phyloP scores from a whole-genome alignment of 2,888 invertebrate species.

The Tipula helvola region DNA sequence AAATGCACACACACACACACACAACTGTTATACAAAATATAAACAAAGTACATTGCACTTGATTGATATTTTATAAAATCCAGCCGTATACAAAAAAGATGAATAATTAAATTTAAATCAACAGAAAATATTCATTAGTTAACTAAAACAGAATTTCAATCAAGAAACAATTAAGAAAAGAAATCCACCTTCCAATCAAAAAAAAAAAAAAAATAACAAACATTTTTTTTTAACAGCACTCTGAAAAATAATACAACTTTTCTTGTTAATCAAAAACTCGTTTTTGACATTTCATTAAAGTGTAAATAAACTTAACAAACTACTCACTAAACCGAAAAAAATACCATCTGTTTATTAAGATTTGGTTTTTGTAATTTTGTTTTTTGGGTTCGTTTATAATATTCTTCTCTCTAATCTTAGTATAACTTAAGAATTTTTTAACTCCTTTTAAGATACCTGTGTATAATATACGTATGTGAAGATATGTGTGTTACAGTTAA shows the following conservation, averaged over 20 bases:
- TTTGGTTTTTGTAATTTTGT: background rate
- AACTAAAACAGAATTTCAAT: background rate
- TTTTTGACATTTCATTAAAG: constrained; percentile 4
- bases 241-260: background rate
- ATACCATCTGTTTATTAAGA: background rate
- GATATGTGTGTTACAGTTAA: background rate
- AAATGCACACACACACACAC: background rate
- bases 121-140: background rate
- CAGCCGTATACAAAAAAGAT: background rate
- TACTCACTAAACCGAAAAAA: background rate
- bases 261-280: constrained; percentile 4
- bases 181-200: background rate
- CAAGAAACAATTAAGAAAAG: constrained; percentile 4
- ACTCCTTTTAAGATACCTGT: background rate
- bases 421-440: background rate
- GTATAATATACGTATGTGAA: background rate
- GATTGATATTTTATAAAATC: background rate
- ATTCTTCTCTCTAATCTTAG: background rate
- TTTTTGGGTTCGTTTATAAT: background rate
- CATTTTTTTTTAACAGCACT: background rate
- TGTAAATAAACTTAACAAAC: background rate
- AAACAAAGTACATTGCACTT: background rate
- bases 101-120: background rate
- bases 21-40: background rate
- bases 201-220: background rate